Evolutionary conservation across 1,140 invertebrate species (phyloP), one percentile per base, ranked within the genome.

Genomic region (Anagrus nilaparvatae): DNA sequence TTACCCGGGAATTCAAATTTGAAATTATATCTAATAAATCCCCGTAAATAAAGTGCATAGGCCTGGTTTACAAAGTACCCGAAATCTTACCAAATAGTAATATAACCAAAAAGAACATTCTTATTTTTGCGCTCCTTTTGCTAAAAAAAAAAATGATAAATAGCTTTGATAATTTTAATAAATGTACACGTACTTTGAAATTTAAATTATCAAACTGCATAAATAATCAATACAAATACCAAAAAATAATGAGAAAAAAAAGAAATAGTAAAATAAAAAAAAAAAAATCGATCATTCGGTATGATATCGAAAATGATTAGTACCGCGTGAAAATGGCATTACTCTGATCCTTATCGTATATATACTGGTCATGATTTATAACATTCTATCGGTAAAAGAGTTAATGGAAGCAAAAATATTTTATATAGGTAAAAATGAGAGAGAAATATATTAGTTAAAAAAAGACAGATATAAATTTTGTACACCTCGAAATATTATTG

Each of bases 351-450:
- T 42, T 42, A 42, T 42, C 40, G 32, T 16, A 24, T 23, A 16
- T 4, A 4, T n/a, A n/a, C 5, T 14, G 12, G 24, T 18, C 42
- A 32, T 43, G 35, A 44, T 44, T 44, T 44, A 44, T 44, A 34
- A 20, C 34, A 1, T 34, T 6, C 24, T 24, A 3, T n/a, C 30
- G 28, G 34, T 32, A 34, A 38, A 44, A 44, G 43, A 43, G 43
- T 44, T 44, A 38, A 44, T 44, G 43, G 43, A 44, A 34, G 43
- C 30, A 44, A 44, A 44, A 44, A n/a, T n/a, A n/a, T n/a, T n/a
- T n/a, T n/a, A n/a, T n/a, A n/a, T 44, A 44, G 43, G 34, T 33
- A 29, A n/a, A 19, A 20, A 24, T 17, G 31, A 24, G 8, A 31
- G 24, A 35, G 34, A 32, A 42, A 42, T 42, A 31, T 32, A 35